A percentile compares a stretch with the other conserved stretches of the same genome.
Evolutionary conservation across 2,113 vertebrate genomes (phyloP).

Genomic region (Semnopithecus entellus): DNA sequence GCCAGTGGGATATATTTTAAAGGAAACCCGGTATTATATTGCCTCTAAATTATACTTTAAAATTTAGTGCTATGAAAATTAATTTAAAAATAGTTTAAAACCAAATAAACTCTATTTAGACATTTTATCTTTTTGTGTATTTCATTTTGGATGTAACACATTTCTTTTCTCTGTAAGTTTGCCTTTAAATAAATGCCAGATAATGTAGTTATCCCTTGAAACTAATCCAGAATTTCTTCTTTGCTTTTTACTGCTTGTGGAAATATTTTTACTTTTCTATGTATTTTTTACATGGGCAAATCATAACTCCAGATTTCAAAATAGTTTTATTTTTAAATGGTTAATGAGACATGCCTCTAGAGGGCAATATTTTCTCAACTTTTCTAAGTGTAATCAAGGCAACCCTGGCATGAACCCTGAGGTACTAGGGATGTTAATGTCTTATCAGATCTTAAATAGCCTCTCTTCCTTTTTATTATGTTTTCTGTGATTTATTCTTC

Average conservation of each 20-base stretch:
- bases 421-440: not conserved
- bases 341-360: slow-evolving; percentile 75
- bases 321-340: not conserved
- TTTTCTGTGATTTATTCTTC: not conserved
- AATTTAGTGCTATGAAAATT: not conserved
- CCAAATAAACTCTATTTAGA: not conserved
- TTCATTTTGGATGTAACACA: not conserved
- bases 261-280: not conserved
- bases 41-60: not conserved
- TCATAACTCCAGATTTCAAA: not conserved
- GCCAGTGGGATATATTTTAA: slow-evolving; percentile 47
- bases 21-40: slow-evolving; percentile 55
- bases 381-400: slow-evolving; percentile 27
- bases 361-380: slow-evolving; percentile 83
- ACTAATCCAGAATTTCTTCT: not conserved
- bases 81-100: not conserved
- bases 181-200: not conserved
- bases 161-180: not conserved
- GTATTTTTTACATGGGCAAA: not conserved
- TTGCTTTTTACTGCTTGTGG: not conserved
- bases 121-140: not conserved
- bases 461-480: slow-evolving; percentile 34
- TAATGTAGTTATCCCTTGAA: not conserved
- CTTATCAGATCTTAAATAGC: slow-evolving; percentile 17
- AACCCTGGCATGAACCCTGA: not conserved